Evolutionary conservation across 1,140 invertebrate species (phyloP).

Genomic region (Steinernema feltiae): DNA sequence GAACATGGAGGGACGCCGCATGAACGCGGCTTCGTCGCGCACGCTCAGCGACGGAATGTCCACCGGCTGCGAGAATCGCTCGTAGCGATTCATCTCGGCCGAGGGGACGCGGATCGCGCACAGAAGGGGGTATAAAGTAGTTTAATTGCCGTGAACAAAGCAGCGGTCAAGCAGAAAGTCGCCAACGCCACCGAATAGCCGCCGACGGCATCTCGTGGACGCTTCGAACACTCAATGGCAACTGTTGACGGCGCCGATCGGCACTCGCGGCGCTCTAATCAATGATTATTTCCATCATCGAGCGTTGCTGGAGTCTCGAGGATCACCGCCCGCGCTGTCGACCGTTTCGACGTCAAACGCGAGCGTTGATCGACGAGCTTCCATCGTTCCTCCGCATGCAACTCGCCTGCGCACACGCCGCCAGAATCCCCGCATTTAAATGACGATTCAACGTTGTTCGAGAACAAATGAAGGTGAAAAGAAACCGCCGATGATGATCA

Average conservation of each 20-base stretch:
- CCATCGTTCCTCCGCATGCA: not conserved
- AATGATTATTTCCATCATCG: conserved; percentile 4
- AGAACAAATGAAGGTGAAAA: not conserved
- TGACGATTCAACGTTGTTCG: too few relatives aligned
- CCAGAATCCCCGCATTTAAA: too few relatives aligned
- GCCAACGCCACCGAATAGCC: not conserved
- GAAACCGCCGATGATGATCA: not conserved
- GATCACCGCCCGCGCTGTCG: not conserved
- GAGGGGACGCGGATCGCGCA: not conserved
- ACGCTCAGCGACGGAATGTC: not conserved
- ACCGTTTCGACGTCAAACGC: not conserved
- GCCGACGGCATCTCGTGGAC: not conserved
- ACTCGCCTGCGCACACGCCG: too few relatives aligned
- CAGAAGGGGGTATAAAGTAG: not conserved
- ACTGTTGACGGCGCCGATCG: not conserved
- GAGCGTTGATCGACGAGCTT: not conserved
- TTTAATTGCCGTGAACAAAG: not conserved
- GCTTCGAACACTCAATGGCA: not conserved
- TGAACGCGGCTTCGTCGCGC: conserved; percentile 20
- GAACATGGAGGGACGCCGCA: conserved; percentile 51
- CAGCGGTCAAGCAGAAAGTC: conserved; percentile 20
- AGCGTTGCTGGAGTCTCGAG: not conserved
- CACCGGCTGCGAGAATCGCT: conserved; percentile 2
- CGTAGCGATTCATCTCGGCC: not conserved
- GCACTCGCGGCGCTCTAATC: not conserved